These are phyloP conservation scores for Barbus barbus DNA, from an alignment of 2,113 vertebrate genomes.

Conservation along the genomic window DNA sequence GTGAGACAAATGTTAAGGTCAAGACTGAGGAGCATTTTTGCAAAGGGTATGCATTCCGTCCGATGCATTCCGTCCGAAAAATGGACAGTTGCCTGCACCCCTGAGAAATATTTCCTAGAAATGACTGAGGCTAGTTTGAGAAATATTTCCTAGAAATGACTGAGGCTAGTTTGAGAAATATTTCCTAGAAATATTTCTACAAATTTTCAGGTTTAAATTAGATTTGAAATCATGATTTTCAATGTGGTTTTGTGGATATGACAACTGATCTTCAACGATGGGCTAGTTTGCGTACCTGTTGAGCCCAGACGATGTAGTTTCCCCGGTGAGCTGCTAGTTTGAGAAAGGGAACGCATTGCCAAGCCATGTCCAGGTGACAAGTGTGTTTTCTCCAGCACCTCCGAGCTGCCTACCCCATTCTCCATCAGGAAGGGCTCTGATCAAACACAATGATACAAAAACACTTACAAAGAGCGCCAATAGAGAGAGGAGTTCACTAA, in stretches of 20 bases:
- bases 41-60: too few species aligned
- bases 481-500: not conserved
- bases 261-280: not conserved
- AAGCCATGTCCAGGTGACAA: conserved; percentile 79
- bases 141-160: too few species aligned
- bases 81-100: too few species aligned
- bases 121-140: too few species aligned
- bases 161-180: too few species aligned
- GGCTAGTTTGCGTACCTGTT: conserved; percentile 73
- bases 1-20: too few species aligned
- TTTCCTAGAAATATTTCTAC: not conserved
- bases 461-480: not conserved
- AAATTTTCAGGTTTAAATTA: not conserved
- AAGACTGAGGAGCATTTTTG: too few species aligned
- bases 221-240: not conserved
- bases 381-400: conserved; percentile 83
- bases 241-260: not conserved
- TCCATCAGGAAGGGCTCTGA: conserved; percentile 83
- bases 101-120: too few species aligned
- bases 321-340: conserved; percentile 72
- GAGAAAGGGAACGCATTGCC: conserved; percentile 79
- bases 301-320: conserved; percentile 81
- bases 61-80: too few species aligned
- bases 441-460: conserved; percentile 51
- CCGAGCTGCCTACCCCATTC: conserved; percentile 74